Conservation (phyloP, 1,140 invertebrate genomes). For the Drosophila tristis region DNA sequence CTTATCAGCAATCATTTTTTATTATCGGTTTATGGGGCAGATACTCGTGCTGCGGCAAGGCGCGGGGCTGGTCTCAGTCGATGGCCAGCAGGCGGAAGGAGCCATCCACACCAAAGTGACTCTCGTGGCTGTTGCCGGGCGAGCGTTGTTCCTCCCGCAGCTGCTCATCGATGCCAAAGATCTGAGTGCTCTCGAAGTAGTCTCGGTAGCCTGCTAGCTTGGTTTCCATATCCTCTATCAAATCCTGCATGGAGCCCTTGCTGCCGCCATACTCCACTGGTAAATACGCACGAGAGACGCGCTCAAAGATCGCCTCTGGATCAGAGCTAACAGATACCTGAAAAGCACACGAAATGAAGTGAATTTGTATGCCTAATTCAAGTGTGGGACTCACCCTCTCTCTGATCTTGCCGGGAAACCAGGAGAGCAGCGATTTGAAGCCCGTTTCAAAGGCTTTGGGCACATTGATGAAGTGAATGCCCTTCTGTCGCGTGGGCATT, state of each 20-base stretch:
- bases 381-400: conserved; percentile 46
- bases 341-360: not conserved
- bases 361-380: not conserved
- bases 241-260: conserved; percentile 84
- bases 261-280: conserved; percentile 86
- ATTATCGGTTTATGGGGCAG: conserved; percentile 30
- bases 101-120: conserved; percentile 86
- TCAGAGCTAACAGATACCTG: conserved; percentile 72
- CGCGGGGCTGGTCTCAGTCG: conserved; percentile 51
- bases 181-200: conserved; percentile 85
- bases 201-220: conserved; percentile 84
- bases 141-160: conserved; percentile 80
- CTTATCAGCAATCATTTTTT: conserved; percentile 57
- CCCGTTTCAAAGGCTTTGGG: conserved; percentile 85
- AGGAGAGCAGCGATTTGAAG: conserved; percentile 84
- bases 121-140: conserved; percentile 41
- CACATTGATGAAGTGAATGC: conserved; percentile 85
- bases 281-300: conserved; percentile 84
- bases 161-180: conserved; percentile 86
- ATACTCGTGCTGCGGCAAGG: not conserved
- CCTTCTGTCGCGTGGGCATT: conserved; percentile 85
- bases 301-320: conserved; percentile 83
- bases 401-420: conserved; percentile 79
- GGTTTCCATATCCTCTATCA: conserved; percentile 85
- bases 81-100: conserved; percentile 85